A percentile compares a stretch with the other conserved stretches of the same genome.
Conservation (phyloP, 2,797 vertebrate genomes). For the Oceanodroma leucorhoa region DNA sequence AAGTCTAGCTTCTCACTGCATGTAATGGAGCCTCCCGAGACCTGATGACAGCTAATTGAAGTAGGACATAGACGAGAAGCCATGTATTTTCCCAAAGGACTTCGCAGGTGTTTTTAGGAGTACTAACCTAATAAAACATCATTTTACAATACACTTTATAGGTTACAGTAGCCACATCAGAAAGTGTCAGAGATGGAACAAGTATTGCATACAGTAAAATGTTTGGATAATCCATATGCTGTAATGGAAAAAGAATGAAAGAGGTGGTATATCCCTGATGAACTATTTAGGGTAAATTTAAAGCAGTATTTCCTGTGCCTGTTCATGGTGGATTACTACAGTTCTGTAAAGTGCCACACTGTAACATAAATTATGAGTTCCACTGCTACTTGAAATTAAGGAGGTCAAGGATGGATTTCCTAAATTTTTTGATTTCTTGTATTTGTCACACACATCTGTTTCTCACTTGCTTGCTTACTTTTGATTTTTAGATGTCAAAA, state of each 20-base stretch:
- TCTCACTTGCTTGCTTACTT: conserved; percentile 54
- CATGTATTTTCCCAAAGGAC: not conserved
- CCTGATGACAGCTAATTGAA: not conserved
- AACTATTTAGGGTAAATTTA: not conserved
- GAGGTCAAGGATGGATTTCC: not conserved
- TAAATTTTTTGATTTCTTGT: not conserved
- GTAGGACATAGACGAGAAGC: not conserved
- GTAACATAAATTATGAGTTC: not conserved
- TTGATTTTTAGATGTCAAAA: conserved; percentile 91
- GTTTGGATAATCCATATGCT: not conserved
- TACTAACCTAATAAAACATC: not conserved
- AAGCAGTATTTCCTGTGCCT: not conserved
- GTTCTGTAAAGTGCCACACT: not conserved
- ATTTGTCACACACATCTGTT: not conserved
- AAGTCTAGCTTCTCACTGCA: not conserved
- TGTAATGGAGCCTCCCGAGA: conserved; percentile 19
- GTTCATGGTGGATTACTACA: not conserved
- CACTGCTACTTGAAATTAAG: not conserved
- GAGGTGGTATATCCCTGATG: not conserved
- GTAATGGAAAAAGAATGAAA: not conserved
- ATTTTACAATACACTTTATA: not conserved
- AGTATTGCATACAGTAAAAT: not conserved
- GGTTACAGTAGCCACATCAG: not conserved
- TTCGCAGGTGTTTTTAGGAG: not conserved
- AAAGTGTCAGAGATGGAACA: not conserved